These are phyloP conservation scores for Chrysogorgia sp. DNA, from an alignment of 92 coral and sea anemone species.

Conservation along the genomic window DNA sequence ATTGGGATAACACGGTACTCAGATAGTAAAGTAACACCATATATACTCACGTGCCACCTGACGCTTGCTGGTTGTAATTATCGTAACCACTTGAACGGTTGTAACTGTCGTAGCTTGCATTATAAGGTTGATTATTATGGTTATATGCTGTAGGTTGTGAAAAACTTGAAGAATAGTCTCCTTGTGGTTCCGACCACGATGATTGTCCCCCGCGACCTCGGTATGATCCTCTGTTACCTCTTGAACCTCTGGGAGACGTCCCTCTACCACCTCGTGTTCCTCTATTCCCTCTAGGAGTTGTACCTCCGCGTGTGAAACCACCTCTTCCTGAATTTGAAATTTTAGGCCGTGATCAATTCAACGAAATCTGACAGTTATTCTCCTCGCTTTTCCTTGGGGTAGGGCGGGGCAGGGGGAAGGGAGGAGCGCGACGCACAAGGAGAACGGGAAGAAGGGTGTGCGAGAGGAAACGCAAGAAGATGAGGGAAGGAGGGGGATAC, in stretches of 20 bases:
- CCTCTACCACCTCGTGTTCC: background rate
- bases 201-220: background rate
- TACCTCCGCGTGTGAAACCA: background rate
- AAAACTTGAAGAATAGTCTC: background rate
- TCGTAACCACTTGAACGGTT: background rate
- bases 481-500: no score
- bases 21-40: no score
- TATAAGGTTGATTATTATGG: background rate
- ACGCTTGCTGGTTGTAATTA: background rate
- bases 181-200: background rate
- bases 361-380: no score
- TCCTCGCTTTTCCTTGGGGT: no score
- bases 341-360: no score
- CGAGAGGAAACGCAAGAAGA: no score
- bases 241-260: background rate
- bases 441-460: no score
- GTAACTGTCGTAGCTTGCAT: background rate
- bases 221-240: background rate
- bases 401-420: no score
- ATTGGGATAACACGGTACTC: no score
- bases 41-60: no score
- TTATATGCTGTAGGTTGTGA: background rate
- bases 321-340: background rate
- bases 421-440: no score
- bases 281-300: background rate